Conservation (phyloP, 2,888 invertebrate species). For the Oxycera nigricornis region DNA sequence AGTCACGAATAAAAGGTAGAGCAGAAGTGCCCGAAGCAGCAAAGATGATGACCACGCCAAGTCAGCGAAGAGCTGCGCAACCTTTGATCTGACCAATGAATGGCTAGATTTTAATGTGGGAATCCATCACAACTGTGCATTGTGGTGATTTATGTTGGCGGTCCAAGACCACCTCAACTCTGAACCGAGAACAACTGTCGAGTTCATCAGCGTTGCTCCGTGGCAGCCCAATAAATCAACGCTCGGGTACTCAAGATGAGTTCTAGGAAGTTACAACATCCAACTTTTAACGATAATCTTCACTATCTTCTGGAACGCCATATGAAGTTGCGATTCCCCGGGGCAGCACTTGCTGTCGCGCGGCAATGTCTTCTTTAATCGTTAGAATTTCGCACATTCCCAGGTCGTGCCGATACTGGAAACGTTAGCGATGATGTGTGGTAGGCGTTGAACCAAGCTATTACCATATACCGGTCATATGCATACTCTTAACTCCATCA, state of each 20-base stretch:
- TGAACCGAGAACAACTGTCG: background rate
- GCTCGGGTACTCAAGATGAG: background rate
- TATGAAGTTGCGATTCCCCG: background rate
- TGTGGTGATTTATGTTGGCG: too few relatives aligned
- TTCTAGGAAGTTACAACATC: background rate
- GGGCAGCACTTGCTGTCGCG: background rate
- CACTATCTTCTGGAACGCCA: background rate
- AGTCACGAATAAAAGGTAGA: background rate
- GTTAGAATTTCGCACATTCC: background rate
- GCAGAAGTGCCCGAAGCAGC: background rate
- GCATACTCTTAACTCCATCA: background rate
- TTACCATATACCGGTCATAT: conserved; percentile 1
- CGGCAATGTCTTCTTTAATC: background rate
- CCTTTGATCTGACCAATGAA: conserved; percentile 5
- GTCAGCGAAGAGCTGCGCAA: background rate
- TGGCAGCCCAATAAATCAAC: background rate
- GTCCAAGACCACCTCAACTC: background rate
- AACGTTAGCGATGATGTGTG: background rate
- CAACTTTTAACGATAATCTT: background rate
- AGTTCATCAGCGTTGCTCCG: background rate
- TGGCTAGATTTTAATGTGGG: background rate
- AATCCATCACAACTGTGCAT: background rate
- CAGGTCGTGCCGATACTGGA: background rate
- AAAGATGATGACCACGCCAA: background rate
- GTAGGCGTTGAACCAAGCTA: conserved; percentile 13